Base-by-base conservation (phyloP, 2,797 vertebrate genomes). In the Halcyon smyrnensis region DNA sequence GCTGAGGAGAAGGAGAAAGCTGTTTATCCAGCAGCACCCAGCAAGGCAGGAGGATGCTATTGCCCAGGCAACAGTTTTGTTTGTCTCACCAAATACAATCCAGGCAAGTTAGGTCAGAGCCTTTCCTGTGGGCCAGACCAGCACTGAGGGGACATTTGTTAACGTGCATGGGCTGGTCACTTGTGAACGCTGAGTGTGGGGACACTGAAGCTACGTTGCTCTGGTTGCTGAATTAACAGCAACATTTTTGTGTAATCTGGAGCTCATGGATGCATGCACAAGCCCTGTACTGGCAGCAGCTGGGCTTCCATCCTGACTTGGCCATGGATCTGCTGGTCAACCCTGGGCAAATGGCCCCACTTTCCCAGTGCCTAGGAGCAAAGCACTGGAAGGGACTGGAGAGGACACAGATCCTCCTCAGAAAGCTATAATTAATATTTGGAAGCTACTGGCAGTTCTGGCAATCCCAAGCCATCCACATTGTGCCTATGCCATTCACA, bases 151-250 rank as follows among this genome's bases (percentile, higher is more conserved):
- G 50, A 8, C 8, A 3, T 45, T 45, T 45, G 25, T 45, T 69
- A 37, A 50, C 27, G 0, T 8, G 45, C 70, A 45, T 0, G 2
- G 57, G 4, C 67, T 21, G 28, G 39, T 39, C 1, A 1, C 54
- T 32, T 15, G 19, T 20, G 34, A 76, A 21, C 2, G 0, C 62
- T 56, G 62, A 23, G 28, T 4, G 0, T 1, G 0, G 50, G 45
- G 41, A 37, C 3, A 4, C 65, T 37, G 62, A 36, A 68, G 56
- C 36, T 71, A 30, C 32, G 30, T 63, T 7, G 0, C 46, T 54
- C 34, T 8, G 2, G 51, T 30, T 3, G 0, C 57, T 57, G 54
- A 51, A 81, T 53, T 21, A 48, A 21, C 34, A 91, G 36, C 60
- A 24, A 9, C 28, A 6, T 25, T 34, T 56, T 24, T 0, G 0